Evolutionary conservation across 2,113 vertebrate genomes (phyloP).

Genomic region (Ailurus styani): DNA sequence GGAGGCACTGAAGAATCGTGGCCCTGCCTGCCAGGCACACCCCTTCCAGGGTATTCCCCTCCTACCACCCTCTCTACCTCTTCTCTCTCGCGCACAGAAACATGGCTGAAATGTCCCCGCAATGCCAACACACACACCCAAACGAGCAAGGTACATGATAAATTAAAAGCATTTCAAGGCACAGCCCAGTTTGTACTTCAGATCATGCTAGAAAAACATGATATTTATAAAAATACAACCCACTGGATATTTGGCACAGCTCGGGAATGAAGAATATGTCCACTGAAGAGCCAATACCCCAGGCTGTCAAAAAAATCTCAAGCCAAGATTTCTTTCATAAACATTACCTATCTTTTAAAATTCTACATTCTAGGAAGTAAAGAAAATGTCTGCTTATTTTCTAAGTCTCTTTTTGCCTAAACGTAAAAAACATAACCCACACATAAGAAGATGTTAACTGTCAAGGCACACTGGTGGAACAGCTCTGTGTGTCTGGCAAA

Average conservation of each 20-base stretch:
- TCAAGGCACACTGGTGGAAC: not conserved
- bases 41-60: not conserved
- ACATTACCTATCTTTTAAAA: slow-evolving; percentile 46
- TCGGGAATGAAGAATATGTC: slow-evolving; percentile 44
- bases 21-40: not conserved
- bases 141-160: slow-evolving; percentile 48
- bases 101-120: not conserved
- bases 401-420: slow-evolving; percentile 28
- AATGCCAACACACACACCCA: not conserved
- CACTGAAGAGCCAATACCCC: slow-evolving; percentile 42
- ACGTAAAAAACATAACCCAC: slow-evolving; percentile 20
- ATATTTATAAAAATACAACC: slow-evolving; percentile 62
- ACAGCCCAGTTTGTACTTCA: not conserved
- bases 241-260: slow-evolving; percentile 50
- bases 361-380: slow-evolving; percentile 1
- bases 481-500: not conserved
- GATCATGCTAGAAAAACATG: slow-evolving; percentile 64
- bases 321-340: slow-evolving; percentile 54
- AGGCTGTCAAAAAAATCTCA: slow-evolving; percentile 45
- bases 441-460: not conserved
- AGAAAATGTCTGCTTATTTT: slow-evolving; percentile 18
- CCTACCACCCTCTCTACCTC: not conserved
- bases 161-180: slow-evolving; percentile 34
- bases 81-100: not conserved
- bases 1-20: not conserved